A percentile compares a stretch with the other conserved stretches of the same genome.
Evolutionary conservation across 2,113 vertebrate species (phyloP).

Genomic region (Psammodynastes pulverulentus): DNA sequence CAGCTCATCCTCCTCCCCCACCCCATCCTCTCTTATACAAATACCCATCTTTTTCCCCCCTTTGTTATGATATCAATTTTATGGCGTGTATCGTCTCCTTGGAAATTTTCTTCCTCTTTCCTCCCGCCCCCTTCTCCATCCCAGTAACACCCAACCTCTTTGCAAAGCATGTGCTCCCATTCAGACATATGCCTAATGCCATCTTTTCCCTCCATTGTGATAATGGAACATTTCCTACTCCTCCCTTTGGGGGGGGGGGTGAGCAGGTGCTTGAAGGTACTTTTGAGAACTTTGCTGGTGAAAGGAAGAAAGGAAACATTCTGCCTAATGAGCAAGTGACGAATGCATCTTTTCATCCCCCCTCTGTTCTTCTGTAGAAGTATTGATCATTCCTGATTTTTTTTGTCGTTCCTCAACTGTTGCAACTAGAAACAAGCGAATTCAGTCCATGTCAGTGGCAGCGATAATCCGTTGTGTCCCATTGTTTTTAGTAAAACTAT

Average conservation of each 20-base stretch:
- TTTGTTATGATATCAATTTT: slow-evolving; percentile 38
- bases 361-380: accelerated
- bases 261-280: background rate
- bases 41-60: background rate
- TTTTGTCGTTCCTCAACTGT: too few species aligned
- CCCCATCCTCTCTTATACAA: background rate
- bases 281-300: background rate
- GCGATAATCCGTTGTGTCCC: background rate
- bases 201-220: background rate
- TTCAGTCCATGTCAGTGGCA: background rate
- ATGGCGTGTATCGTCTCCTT: slow-evolving; percentile 23
- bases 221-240: background rate
- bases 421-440: background rate
- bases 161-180: accelerated
- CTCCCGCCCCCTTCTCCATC: background rate
- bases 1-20: background rate
- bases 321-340: background rate
- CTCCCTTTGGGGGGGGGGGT: background rate
- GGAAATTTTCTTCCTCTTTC: accelerated
- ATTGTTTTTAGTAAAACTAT: background rate
- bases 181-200: accelerated
- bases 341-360: accelerated
- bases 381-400: background rate
- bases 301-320: background rate
- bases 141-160: background rate